These are phyloP conservation scores for Grallaria varia DNA, from an alignment of 2,113 vertebrate genomes.

Conservation along the genomic window DNA sequence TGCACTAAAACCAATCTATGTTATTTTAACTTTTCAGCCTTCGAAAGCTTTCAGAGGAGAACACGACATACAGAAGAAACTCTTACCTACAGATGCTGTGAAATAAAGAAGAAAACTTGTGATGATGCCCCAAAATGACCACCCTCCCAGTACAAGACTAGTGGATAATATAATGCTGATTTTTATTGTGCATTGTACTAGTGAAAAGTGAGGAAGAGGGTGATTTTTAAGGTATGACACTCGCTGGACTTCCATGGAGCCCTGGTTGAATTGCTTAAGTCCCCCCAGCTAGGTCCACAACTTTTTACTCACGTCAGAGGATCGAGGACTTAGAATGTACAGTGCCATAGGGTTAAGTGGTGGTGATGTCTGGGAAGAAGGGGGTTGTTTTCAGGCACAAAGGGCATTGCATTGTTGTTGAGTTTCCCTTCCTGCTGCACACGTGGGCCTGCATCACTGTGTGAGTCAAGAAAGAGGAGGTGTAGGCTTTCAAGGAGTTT, in stretches of 20 bases:
- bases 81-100: neutral
- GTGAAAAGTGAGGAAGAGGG: neutral
- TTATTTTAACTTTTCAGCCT: conserved; percentile 25
- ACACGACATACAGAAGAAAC: neutral
- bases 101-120: neutral
- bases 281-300: neutral
- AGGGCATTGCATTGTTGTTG: neutral
- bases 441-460: neutral
- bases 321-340: neutral
- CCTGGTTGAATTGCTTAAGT: neutral
- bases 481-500: neutral
- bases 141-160: neutral
- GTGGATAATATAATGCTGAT: neutral
- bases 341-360: neutral
- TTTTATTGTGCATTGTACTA: neutral
- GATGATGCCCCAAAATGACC: neutral
- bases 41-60: neutral
- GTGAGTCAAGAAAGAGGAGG: neutral
- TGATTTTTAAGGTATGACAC: neutral
- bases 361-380: neutral
- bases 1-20: neutral
- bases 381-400: neutral
- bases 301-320: neutral
- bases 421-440: neutral
- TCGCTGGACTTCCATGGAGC: neutral